phyloP scores from a whole-genome alignment of 2,888 invertebrate species.

The Drosophila anomalipes region DNA sequence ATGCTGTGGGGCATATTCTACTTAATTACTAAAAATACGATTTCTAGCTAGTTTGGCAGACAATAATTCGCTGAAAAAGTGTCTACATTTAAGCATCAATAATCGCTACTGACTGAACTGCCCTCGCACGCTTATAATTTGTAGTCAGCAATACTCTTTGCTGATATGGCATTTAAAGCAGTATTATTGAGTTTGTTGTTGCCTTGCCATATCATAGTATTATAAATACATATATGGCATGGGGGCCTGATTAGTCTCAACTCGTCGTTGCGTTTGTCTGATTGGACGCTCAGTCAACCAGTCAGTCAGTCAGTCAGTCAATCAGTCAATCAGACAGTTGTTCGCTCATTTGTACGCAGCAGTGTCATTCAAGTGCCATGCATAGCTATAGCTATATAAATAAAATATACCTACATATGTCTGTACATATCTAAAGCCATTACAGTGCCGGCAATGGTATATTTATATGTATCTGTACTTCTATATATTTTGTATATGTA shows the following conservation, averaged over 20 bases:
- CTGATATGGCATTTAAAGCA: slow-evolving; percentile 81
- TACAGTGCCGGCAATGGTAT: slow-evolving; percentile 66
- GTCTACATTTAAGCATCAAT: background rate
- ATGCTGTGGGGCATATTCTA: background rate
- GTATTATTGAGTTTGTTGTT: slow-evolving; percentile 61
- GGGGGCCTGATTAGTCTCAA: slow-evolving; percentile 80
- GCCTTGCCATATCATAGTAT: slow-evolving; percentile 56
- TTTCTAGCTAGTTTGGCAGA: background rate
- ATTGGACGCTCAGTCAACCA: slow-evolving; percentile 15
- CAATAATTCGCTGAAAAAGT: background rate
- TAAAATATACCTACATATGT: slow-evolving; percentile 6
- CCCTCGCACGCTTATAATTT: slow-evolving; percentile 64
- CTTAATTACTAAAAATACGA: background rate
- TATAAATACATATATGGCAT: slow-evolving; percentile 66
- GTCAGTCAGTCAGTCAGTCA: slow-evolving; percentile 16
- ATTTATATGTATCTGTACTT: slow-evolving; percentile 22
- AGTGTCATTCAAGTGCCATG: slow-evolving; percentile 77
- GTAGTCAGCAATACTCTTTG: slow-evolving; percentile 75
- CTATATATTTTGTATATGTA: background rate
- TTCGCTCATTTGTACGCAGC: slow-evolving; percentile 69
- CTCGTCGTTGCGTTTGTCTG: slow-evolving; percentile 50
- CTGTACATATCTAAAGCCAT: slow-evolving; percentile 31
- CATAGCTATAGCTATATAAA: slow-evolving; percentile 56
- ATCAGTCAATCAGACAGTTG: slow-evolving; percentile 37
- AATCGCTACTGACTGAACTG: slow-evolving; percentile 4